Percentiles rank a stretch among this genome's conserved stretches.
Conservation (phyloP, 2,888 invertebrate genomes). For the Drosophila falleni region DNA sequence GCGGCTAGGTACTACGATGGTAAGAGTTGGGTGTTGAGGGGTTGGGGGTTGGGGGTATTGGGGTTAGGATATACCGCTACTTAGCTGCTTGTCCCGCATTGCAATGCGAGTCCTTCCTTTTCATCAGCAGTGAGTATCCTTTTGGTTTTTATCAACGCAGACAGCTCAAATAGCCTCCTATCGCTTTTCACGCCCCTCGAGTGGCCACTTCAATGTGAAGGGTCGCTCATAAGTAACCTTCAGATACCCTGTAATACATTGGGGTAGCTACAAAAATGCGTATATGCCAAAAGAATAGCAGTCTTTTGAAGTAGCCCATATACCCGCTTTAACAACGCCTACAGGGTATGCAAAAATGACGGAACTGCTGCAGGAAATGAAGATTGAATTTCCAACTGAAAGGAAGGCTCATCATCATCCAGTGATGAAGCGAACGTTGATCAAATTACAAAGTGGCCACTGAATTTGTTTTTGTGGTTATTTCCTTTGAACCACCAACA, state of each 20-base stretch:
- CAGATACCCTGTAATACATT: slow-evolving; percentile 35
- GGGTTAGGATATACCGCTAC: slow-evolving; percentile 9
- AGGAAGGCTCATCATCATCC: slow-evolving; percentile 60
- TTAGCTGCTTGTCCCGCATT: slow-evolving; percentile 44
- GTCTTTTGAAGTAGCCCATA: neutral
- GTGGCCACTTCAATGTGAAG: neutral
- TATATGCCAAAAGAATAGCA: too few relatives aligned
- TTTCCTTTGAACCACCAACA: slow-evolving; percentile 9
- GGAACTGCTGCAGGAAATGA: slow-evolving; percentile 55
- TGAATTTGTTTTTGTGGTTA: slow-evolving; percentile 15
- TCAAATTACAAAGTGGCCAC: slow-evolving; percentile 54
- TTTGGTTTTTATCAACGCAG: slow-evolving; percentile 17
- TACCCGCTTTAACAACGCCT: neutral
- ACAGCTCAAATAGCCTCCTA: slow-evolving; percentile 8
- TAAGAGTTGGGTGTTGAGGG: neutral
- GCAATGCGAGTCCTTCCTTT: slow-evolving; percentile 22
- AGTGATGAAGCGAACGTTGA: slow-evolving; percentile 47
- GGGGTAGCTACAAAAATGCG: neutral
- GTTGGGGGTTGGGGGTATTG: neutral
- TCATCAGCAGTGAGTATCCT: slow-evolving; percentile 19
- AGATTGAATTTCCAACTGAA: slow-evolving; percentile 52
- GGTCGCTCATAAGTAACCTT: neutral
- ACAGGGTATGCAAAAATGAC: slow-evolving; percentile 29
- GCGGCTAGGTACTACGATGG: neutral
- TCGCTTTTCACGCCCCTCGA: slow-evolving; percentile 25